Conservation (phyloP, 2,888 invertebrate genomes). For the Drosophila engyochracea region DNA sequence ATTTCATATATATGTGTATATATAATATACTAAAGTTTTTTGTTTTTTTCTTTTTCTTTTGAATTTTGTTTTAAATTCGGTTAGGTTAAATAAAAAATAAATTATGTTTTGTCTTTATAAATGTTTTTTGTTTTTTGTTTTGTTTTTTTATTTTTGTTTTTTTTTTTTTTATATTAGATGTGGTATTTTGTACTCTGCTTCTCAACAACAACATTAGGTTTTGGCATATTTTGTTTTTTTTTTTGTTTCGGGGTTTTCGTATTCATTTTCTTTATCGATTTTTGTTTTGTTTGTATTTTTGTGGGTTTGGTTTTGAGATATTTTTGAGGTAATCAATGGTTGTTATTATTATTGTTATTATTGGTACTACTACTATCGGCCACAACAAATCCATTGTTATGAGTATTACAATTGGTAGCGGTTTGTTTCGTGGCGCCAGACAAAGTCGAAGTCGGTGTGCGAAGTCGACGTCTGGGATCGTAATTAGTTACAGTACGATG, state of each 20-base stretch:
- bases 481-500: conserved; percentile 79
- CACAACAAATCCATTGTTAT: conserved; percentile 82
- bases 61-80: conserved; percentile 59
- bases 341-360: conserved; percentile 53
- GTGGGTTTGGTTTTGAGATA: conserved; percentile 27
- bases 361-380: conserved; percentile 83
- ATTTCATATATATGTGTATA: conserved; percentile 61
- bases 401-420: conserved; percentile 59
- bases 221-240: conserved; percentile 29
- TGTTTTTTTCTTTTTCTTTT: conserved; percentile 30
- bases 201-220: conserved; percentile 47
- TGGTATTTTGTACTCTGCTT: conserved; percentile 53
- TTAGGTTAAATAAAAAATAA: conserved; percentile 70
- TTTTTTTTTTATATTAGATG: conserved; percentile 23
- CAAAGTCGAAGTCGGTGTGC: conserved; percentile 65
- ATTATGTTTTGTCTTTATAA: conserved; percentile 66
- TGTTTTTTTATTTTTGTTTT: not conserved
- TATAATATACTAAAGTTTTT: conserved; percentile 39
- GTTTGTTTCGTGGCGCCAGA: conserved; percentile 72
- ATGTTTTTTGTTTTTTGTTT: conserved; percentile 23
- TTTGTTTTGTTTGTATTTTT: conserved; percentile 8
- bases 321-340: conserved; percentile 61
- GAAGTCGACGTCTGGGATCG: conserved; percentile 83
- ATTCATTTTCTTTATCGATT: conserved; percentile 8
- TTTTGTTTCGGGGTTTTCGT: conserved; percentile 1